These are phyloP conservation scores for Drosophila vallismaia DNA, from an alignment of 2,888 invertebrate genomes.

Conservation along the genomic window DNA sequence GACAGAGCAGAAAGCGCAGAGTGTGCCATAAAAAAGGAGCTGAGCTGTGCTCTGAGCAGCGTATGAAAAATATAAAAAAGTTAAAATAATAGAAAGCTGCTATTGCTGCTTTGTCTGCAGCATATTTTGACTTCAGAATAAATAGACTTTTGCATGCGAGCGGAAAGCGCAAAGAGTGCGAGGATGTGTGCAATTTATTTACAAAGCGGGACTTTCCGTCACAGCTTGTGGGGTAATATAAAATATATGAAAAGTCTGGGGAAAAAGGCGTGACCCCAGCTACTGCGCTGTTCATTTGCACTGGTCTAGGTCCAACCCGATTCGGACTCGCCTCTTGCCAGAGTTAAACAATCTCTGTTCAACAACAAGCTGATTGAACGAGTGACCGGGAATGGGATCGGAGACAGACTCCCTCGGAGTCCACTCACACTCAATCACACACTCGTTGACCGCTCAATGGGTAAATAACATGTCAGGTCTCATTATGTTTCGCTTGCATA, in stretches of 20 bases:
- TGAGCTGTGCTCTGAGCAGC: conserved; percentile 42
- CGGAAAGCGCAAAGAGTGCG: not conserved
- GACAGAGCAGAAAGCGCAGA: conserved; percentile 42
- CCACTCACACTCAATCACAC: conserved; percentile 45
- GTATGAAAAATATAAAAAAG: conserved; percentile 38
- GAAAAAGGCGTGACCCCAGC: conserved; percentile 30
- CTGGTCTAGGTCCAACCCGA: not conserved
- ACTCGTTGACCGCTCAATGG: conserved; percentile 61
- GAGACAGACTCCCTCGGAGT: conserved; percentile 23
- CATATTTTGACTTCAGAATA: conserved; percentile 74
- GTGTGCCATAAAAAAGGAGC: conserved; percentile 58
- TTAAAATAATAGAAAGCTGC: conserved; percentile 75
- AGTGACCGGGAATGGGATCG: not conserved
- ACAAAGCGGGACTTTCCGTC: conserved; percentile 60
- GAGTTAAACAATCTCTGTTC: conserved; percentile 30
- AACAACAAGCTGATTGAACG: conserved; percentile 12
- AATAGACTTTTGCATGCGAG: conserved; percentile 73
- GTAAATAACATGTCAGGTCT: conserved; percentile 82
- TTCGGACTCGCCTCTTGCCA: not conserved
- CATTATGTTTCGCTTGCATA: conserved; percentile 72
- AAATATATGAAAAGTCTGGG: conserved; percentile 9
- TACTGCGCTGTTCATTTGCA: conserved; percentile 5
- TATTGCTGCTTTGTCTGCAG: conserved; percentile 55
- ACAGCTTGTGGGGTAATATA: conserved; percentile 26
- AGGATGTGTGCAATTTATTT: conserved; percentile 77